These are phyloP conservation scores for Alces alces DNA, from an alignment of 2,113 vertebrate genomes.

Conservation along the genomic window DNA sequence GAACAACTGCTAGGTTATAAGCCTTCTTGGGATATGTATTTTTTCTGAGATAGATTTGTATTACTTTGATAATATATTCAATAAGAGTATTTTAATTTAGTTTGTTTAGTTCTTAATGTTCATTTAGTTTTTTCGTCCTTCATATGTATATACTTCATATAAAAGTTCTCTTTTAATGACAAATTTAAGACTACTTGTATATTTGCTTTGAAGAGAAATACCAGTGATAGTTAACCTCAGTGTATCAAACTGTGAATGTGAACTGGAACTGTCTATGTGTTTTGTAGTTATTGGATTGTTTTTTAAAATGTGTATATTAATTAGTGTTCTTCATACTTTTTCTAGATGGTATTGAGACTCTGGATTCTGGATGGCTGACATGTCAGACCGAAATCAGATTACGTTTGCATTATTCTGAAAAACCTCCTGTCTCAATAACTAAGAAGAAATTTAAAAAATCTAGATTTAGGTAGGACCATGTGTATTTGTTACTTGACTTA, in stretches of 20 bases:
- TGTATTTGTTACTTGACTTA: constrained; percentile 11
- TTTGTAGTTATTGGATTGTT: neutral
- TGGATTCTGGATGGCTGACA: constrained; percentile 96
- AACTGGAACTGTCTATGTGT: neutral
- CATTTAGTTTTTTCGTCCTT: neutral
- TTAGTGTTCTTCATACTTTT: constrained; percentile 49
- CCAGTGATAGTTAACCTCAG: neutral
- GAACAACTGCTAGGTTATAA: neutral
- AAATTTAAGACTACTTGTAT: neutral
- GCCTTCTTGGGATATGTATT: neutral
- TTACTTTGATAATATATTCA: neutral
- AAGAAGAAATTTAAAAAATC: constrained; percentile 99
- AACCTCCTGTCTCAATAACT: constrained; percentile 91
- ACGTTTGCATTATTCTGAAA: constrained; percentile 93
- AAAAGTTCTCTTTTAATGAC: neutral
- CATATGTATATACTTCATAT: neutral
- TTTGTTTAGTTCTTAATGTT: neutral
- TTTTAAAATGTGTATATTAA: constrained; percentile 28
- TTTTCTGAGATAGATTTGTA: neutral
- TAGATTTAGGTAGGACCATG: constrained; percentile 91
- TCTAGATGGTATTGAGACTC: constrained; percentile 87
- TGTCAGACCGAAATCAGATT: constrained; percentile 97
- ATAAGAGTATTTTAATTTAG: neutral
- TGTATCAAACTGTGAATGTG: constrained; percentile 36
- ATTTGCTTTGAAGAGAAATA: constrained; percentile 11